phyloP scores from a whole-genome alignment of 37 sponge, comb jelly and placozoan species.

The Amphimedon queenslandica region DNA sequence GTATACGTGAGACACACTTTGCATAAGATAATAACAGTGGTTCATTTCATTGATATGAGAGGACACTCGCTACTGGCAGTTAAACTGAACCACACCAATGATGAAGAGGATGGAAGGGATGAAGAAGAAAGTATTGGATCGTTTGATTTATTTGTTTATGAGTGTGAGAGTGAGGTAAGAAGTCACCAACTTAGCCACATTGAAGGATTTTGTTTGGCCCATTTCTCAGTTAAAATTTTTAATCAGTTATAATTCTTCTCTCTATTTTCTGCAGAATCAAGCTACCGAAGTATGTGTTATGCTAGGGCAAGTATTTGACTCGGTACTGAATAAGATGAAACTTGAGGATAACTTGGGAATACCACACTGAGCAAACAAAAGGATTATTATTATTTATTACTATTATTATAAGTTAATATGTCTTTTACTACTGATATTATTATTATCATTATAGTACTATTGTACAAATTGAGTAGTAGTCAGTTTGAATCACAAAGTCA shows the following conservation, averaged over 20 bases:
- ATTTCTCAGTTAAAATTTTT: neutral
- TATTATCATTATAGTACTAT: no score
- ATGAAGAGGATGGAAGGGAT: no score
- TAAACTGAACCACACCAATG: conserved; percentile 12
- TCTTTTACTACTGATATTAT: no score
- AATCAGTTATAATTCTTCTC: neutral
- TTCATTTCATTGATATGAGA: conserved; percentile 68
- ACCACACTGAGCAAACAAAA: neutral
- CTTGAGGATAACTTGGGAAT: conserved; percentile 8
- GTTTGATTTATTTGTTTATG: conserved; percentile 67
- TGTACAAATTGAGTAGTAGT: no score
- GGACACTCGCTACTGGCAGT: conserved; percentile 67
- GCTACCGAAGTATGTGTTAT: conserved; percentile 77
- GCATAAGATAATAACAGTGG: conserved; percentile 64
- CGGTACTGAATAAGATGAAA: conserved; percentile 51
- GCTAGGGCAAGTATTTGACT: conserved; percentile 76
- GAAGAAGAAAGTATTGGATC: no score
- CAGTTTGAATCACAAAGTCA: no score
- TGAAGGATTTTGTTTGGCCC: neutral
- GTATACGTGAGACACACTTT: conserved; percentile 71
- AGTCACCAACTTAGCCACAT: neutral
- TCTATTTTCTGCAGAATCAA: conserved; percentile 30
- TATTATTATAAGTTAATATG: neutral
- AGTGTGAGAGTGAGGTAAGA: conserved; percentile 58
- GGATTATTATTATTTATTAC: neutral